Base-by-base conservation (phyloP, 1,140 invertebrate species). In the Dysdera silvatica region DNA sequence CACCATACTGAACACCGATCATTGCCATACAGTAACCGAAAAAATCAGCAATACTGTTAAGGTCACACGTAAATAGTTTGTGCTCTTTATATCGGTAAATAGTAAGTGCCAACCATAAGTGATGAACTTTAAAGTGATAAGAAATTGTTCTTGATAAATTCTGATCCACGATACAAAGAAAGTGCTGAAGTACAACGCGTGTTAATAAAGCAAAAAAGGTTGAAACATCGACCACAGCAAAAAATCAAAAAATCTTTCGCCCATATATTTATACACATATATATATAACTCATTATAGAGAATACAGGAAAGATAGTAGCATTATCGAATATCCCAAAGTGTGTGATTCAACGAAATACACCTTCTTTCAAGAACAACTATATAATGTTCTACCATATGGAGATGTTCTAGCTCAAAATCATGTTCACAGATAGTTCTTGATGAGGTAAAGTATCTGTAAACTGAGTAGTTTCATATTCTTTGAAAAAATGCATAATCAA, bases 11-110 rank as follows among this genome's bases (percentile, higher is more conserved):
- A 62, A 62, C 54, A 61, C 31, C 40, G 51, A 52, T 49, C 59
- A 61, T 61, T 62, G 52, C 60, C 56, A 53, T 62, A 62, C 60
- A 62, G 60, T 56, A 51, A 62, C 49, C 40, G 52, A 61, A 61
- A 61, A 60, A 62, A 62, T 62, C 41, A 62, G 60, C 60, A 62
- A 62, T 62, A 62, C 60, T 62, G 60, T 62, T 62, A 55, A 62
- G 60, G 51, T 62, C 56, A 62, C 60, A 62, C 60, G 60, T 62
- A 62, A 53, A 62, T 32, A 55, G 49, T 31, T 62, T 62, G 60
- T 62, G 60, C 60, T 62, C 41, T 54, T 61, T 54, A 61, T 52
- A 54, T 54, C 60, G 60, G 52, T 45, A 55, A 47, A 62, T 40
- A 62, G 49, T 62, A 62, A 62, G 60, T 62, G 60, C 60, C 56